phyloP scores from a whole-genome alignment of 2,113 vertebrate genomes.

The Poeciliopsis occidentalis region DNA sequence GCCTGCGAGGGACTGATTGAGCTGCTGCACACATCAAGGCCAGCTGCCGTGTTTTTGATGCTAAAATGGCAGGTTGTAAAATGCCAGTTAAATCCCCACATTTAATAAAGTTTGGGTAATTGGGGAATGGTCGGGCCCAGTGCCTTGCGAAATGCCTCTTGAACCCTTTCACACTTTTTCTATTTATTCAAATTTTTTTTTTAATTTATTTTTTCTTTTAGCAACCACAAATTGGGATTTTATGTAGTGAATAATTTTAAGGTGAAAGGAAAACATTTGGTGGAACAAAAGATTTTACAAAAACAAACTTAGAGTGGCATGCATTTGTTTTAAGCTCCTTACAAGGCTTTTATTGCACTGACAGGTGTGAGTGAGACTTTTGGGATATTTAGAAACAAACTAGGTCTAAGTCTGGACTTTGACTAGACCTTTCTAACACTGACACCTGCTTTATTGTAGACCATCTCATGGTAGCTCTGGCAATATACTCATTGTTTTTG shows the following conservation, averaged over 20 bases:
- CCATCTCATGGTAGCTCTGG: too few relatives aligned
- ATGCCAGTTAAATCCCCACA: background rate
- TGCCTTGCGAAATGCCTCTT: background rate
- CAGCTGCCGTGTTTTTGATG: background rate
- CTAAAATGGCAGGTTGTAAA: background rate
- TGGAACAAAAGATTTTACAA: background rate
- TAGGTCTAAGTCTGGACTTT: too few relatives aligned
- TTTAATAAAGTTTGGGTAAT: conserved; percentile 9
- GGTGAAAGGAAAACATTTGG: background rate
- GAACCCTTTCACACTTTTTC: background rate
- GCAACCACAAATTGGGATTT: background rate
- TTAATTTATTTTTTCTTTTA: too few relatives aligned
- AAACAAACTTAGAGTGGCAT: background rate
- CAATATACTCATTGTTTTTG: too few relatives aligned
- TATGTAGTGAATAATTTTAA: background rate
- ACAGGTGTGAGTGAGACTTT: too few relatives aligned
- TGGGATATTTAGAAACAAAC: too few relatives aligned
- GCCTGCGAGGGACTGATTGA: conserved; percentile 11
- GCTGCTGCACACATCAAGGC: background rate
- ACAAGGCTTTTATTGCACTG: background rate
- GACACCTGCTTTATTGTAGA: too few relatives aligned
- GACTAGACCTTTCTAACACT: too few relatives aligned
- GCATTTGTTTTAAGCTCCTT: background rate
- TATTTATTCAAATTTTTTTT: too few relatives aligned
- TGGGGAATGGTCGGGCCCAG: background rate